phyloP scores from a whole-genome alignment of 2,888 invertebrate species.

The Cepaea hortensis region DNA sequence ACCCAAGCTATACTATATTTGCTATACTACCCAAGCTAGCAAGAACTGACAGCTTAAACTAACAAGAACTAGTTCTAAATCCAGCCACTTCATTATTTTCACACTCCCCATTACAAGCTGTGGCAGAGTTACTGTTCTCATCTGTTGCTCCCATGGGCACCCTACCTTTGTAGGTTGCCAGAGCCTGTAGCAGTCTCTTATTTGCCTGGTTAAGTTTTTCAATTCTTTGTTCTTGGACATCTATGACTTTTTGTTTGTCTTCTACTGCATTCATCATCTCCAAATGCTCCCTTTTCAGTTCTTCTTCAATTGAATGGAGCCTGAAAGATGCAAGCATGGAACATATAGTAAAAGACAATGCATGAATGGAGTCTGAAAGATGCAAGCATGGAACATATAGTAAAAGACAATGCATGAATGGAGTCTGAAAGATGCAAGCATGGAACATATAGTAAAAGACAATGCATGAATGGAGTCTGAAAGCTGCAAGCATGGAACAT shows the following conservation, averaged over 20 bases:
- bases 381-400: too few species aligned
- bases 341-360: too few species aligned
- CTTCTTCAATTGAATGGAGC: conserved; percentile 90
- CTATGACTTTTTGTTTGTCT: conserved; percentile 91
- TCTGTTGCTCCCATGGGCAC: not conserved
- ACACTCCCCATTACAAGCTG: conserved; percentile 57
- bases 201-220: conserved; percentile 91
- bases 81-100: conserved; percentile 59
- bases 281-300: conserved; percentile 88
- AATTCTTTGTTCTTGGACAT: conserved; percentile 89
- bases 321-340: conserved; percentile 55
- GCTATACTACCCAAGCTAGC: not conserved
- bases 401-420: too few species aligned
- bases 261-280: conserved; percentile 90
- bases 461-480: too few species aligned
- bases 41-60: conserved; percentile 10
- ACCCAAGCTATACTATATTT: too few species aligned
- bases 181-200: conserved; percentile 85
- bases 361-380: too few species aligned
- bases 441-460: too few species aligned
- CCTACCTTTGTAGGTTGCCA: conserved; percentile 87
- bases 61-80: conserved; percentile 70
- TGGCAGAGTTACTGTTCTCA: not conserved
- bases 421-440: too few species aligned
- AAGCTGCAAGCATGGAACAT: too few species aligned